Conservation (phyloP, 2,113 vertebrate genomes). For the Varanus salvator region DNA sequence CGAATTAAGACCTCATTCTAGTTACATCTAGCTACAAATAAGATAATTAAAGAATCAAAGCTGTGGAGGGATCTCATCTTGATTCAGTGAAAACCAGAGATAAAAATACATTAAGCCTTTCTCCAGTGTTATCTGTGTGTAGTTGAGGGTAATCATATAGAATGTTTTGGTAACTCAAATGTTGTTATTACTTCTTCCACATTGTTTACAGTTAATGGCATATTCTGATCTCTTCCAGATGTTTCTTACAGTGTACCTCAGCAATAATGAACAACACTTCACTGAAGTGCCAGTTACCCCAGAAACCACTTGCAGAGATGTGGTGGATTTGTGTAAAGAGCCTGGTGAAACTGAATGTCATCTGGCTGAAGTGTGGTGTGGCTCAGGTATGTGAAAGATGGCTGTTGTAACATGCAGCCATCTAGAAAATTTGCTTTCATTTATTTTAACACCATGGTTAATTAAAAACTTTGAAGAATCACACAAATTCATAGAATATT, state of each 20-base stretch:
- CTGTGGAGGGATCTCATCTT: neutral
- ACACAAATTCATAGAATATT: neutral
- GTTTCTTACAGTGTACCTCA: slow-evolving; percentile 99
- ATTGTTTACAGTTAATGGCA: neutral
- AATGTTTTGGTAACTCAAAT: neutral
- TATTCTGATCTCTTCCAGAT: slow-evolving; percentile 80
- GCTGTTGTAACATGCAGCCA: rapidly evolving
- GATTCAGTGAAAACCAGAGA: neutral
- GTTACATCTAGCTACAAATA: neutral
- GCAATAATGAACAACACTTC: slow-evolving; percentile 98
- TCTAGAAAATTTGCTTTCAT: neutral
- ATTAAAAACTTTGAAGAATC: neutral
- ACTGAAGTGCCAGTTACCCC: slow-evolving; percentile 96
- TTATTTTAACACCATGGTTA: neutral
- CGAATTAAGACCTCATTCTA: too few species aligned
- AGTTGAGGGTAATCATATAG: neutral
- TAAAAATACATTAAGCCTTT: neutral
- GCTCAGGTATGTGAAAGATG: slow-evolving; percentile 85
- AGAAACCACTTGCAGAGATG: slow-evolving; percentile 92
- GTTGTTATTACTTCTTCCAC: neutral
- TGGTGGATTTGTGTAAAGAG: slow-evolving; percentile 96
- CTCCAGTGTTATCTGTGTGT: neutral
- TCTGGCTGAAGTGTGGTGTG: slow-evolving; percentile 92
- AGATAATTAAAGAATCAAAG: neutral
- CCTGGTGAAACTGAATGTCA: slow-evolving; percentile 92